Conservation (phyloP, 2,797 vertebrate species). For the Neomorphus geoffroyi region DNA sequence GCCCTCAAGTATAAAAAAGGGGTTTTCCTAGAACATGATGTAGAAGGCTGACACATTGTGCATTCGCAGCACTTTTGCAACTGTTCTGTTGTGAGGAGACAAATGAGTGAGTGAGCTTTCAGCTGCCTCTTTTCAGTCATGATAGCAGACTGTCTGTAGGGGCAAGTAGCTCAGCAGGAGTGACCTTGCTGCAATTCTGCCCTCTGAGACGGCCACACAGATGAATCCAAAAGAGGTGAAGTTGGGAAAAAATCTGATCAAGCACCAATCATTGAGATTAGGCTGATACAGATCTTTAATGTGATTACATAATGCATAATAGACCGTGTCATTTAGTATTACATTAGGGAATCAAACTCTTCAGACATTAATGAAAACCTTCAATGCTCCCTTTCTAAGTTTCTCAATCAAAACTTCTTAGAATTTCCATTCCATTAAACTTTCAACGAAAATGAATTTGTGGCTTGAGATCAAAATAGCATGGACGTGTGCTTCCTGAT, state of each 20-base stretch:
- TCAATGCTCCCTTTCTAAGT: neutral
- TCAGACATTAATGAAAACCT: neutral
- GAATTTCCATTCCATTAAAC: neutral
- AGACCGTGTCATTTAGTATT: neutral
- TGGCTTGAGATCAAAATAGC: neutral
- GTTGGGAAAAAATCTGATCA: neutral
- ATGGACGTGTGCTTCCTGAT: neutral
- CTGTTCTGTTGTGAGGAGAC: neutral
- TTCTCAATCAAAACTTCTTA: neutral
- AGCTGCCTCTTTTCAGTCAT: neutral
- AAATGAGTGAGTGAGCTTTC: neutral
- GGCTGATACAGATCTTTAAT: neutral
- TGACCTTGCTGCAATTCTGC: neutral
- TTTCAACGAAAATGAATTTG: neutral
- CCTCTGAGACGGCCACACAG: neutral
- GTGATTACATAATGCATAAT: neutral
- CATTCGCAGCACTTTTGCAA: neutral
- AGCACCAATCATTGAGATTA: neutral
- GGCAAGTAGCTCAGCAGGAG: neutral
- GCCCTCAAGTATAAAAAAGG: neutral
- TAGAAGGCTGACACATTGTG: neutral
- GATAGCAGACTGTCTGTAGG: neutral
- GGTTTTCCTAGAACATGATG: conserved; percentile 10
- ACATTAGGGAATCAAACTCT: neutral
- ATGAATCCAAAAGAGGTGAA: neutral